phyloP scores from a whole-genome alignment of 2,113 vertebrate genomes.

The Pelecanus crispus region DNA sequence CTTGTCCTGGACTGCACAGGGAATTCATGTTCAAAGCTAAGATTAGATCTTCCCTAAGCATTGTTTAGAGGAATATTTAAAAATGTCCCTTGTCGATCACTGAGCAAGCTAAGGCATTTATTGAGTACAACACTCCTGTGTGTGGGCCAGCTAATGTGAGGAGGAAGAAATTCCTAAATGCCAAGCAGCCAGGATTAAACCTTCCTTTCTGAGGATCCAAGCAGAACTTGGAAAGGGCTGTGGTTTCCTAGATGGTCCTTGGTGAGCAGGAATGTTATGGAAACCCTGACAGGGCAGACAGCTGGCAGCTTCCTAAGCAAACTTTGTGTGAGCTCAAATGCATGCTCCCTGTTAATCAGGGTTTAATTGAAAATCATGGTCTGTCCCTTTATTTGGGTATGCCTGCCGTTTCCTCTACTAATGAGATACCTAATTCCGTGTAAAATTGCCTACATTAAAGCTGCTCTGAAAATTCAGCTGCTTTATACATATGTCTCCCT shows the following conservation, averaged over 20 bases:
- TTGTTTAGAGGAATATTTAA: neutral
- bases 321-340: neutral
- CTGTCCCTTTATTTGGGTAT: neutral
- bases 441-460: neutral
- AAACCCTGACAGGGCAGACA: fast-evolving
- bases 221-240: neutral
- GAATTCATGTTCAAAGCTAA: neutral
- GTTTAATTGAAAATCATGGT: neutral
- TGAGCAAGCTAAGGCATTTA: neutral
- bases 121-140: fast-evolving
- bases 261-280: neutral
- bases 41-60: neutral
- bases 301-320: neutral
- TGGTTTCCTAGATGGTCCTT: neutral
- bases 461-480: neutral
- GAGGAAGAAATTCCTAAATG: neutral
- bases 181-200: neutral
- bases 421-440: neutral
- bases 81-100: neutral
- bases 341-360: neutral
- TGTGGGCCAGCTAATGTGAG: neutral
- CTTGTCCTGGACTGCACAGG: neutral
- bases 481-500: neutral
- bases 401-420: neutral
- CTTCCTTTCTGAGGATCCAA: neutral